phyloP scores from a whole-genome alignment of 2,888 invertebrate species.

The Cephus pulcher region DNA sequence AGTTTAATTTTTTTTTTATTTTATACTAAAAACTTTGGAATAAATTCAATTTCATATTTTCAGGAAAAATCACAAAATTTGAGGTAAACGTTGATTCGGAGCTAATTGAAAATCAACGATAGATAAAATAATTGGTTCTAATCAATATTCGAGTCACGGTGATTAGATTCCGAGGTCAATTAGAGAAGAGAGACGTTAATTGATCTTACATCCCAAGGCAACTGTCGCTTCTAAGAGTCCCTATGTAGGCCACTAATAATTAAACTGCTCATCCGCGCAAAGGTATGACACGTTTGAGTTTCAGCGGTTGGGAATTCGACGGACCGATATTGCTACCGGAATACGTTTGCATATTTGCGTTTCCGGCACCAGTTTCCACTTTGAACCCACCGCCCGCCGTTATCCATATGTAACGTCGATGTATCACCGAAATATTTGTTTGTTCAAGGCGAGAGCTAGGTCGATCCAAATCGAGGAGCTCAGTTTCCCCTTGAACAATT shows the following conservation, averaged over 20 bases:
- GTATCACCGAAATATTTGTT: slow-evolving; percentile 11
- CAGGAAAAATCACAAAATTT: background rate
- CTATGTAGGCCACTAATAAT: background rate
- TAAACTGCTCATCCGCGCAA: background rate
- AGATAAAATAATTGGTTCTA: background rate
- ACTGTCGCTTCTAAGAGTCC: background rate
- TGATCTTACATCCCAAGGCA: background rate
- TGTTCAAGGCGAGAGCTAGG: background rate
- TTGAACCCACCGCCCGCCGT: background rate
- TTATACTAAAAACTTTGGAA: background rate
- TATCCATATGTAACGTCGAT: background rate
- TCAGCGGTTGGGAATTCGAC: background rate
- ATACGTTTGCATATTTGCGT: slow-evolving; percentile 4
- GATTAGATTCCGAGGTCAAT: background rate
- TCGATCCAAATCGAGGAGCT: background rate
- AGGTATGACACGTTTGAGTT: background rate
- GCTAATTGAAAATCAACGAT: background rate
- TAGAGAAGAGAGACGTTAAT: background rate
- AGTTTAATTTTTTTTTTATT: no score
- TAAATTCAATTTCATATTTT: background rate
- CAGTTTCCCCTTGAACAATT: background rate
- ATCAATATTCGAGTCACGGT: background rate
- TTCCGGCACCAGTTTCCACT: background rate
- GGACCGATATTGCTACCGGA: background rate
- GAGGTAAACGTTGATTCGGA: background rate